Evolutionary conservation across 2,888 invertebrate genomes (phyloP), one percentile per base, ranked within the genome.

Genomic region (Tetramorium bicarinatum): DNA sequence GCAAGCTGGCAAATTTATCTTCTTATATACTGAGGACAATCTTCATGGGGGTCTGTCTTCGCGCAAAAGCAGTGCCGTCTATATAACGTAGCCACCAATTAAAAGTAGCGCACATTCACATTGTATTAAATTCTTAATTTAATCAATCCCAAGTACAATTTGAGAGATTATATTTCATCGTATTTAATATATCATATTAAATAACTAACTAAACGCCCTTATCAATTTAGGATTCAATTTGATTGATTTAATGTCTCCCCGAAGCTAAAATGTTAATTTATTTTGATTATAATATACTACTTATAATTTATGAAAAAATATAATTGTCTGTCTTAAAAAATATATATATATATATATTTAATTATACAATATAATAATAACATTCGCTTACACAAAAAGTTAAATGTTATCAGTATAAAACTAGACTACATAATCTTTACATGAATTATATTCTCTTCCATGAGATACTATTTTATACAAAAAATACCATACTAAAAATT

Each of bases 1-100:
- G 34, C 34, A 44, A 52, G 67, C 41, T 2, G 6, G 34, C 59
- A 34, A 38, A 47, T 18, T 34, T 41, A 13, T 29, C 71, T 67
- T 41, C 54, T 79, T 79, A 79, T 79, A 79, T 79, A 79, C 77
- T 18, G 11, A 11, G 21, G 8, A 18, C 21, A 34, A 38, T 59
- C 71, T 44, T 71, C 15, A 79, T 34, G 34, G 71, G 66, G 66
- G 2, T n/a, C 8, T n/a, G 9, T 34, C 56, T 69, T 56, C 52
- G 11, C 29, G 15, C 11, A n/a, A 56, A 15, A 44, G 1, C 77
- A 71, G 56, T 71, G 59, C 34, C n/a, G 71, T 69, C 59, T 59
- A 11, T 2, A 34, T 56, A 59, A n/a, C 34, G 8, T n/a, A 59
- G n/a, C 52, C 52, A 56, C 21, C 29, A 56, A 9, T 56, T 6